These are phyloP conservation scores for Trichonephila clavata DNA, from an alignment of 1,140 invertebrate genomes.

Conservation along the genomic window DNA sequence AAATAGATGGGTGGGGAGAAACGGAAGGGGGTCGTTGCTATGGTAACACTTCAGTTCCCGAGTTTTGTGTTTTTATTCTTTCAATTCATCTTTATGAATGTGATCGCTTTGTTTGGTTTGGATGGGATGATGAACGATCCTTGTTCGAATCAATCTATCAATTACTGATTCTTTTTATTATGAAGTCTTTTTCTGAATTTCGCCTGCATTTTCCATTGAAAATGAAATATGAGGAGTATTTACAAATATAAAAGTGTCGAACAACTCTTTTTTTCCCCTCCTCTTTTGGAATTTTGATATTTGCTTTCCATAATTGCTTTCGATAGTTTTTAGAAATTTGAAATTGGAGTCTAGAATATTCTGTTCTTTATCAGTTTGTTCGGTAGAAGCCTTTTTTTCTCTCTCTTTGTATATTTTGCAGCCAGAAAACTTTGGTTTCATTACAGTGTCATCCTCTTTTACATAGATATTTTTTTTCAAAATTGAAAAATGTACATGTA, in stretches of 20 bases:
- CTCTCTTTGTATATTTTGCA: not conserved
- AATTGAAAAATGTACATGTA: no score
- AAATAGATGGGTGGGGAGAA: conserved; percentile 54
- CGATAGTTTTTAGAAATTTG: not conserved
- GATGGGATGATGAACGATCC: conserved; percentile 40
- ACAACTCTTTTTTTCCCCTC: not conserved
- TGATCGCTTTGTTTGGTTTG: conserved; percentile 47
- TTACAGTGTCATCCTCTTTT: no score
- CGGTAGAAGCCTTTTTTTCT: not conserved
- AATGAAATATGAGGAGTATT: not conserved
- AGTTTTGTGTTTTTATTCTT: conserved; percentile 35
- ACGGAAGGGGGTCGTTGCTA: conserved; percentile 5
- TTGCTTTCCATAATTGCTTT: not conserved
- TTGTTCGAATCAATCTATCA: conserved; percentile 34
- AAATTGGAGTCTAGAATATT: not conserved
- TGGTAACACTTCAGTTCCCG: conserved; percentile 7
- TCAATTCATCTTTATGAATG: conserved; percentile 56
- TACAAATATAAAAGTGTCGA: not conserved
- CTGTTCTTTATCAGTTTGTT: not conserved
- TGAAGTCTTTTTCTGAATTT: not conserved
- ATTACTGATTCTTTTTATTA: not conserved
- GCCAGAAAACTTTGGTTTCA: no score
- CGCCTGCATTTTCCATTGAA: not conserved
- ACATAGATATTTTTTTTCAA: no score
- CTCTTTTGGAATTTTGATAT: not conserved